These are phyloP conservation scores for Periphyllus acericola DNA, from an alignment of 2,888 invertebrate genomes.

Conservation along the genomic window DNA sequence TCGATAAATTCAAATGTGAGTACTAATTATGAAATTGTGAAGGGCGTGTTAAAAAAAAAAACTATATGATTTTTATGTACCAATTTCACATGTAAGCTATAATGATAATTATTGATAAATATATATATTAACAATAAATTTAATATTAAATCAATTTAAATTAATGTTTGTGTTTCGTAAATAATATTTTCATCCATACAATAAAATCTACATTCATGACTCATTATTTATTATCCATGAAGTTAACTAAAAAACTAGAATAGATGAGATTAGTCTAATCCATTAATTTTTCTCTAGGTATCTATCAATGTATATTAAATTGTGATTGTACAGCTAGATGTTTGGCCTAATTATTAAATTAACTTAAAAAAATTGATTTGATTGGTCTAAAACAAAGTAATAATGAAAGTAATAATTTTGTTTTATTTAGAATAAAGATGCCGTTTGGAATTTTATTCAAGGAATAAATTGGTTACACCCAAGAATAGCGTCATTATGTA, in stretches of 20 bases:
- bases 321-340: not conserved
- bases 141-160: too few relatives aligned
- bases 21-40: conserved; percentile 40
- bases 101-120: too few relatives aligned
- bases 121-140: too few relatives aligned
- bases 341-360: not conserved
- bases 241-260: too few relatives aligned
- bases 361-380: not conserved
- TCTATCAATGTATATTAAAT: not conserved
- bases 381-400: not conserved
- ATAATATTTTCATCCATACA: too few relatives aligned
- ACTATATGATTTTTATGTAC: not conserved
- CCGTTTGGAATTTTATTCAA: conserved; percentile 72
- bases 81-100: too few relatives aligned
- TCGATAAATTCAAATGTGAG: conserved; percentile 68
- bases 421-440: conserved; percentile 69
- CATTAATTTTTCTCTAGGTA: not conserved
- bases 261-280: not conserved
- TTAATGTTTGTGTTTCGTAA: too few relatives aligned
- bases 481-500: conserved; percentile 69
- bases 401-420: conserved; percentile 12
- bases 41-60: not conserved
- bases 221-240: too few relatives aligned
- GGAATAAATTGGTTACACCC: conserved; percentile 74
- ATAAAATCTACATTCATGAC: too few relatives aligned